Evolutionary conservation across 2,888 invertebrate species (phyloP), one percentile per base, ranked within the genome.

Genomic region (Hartigia nigra): DNA sequence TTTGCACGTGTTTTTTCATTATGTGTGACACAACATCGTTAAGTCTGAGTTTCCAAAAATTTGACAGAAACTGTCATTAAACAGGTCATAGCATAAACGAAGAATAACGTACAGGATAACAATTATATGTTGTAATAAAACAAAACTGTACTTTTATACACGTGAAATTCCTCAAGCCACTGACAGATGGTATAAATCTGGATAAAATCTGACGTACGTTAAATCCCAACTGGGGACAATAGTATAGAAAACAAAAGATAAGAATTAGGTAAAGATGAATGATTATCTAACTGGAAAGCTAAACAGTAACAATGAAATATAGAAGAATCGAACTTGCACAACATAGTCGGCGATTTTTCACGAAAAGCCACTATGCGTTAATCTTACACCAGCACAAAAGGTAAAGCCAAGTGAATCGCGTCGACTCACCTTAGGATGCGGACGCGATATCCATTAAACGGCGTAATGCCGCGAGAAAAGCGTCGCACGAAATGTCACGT

Each of bases 351-450:
- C 23, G 55, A 14, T 55, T 23, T 55, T 55, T 9, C 55, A 55
- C 23, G 23, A 23, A 23, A 55, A 55, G 55, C 55, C 55, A 23
- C 35, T 35, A 34, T 35, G 35, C 35, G 35, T 35, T 35, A 35
- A 35, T 35, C 35, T 9, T 9, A 55, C 9, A 55, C 2, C 9
- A 55, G 55, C 55, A 55, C 55, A 77, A 78, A 76, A 79, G 55
- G 79, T 80, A 77, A 77, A 79, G 77, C 55, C 55, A 55, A 55
- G 23, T 55, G 55, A 23, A 55, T 55, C 55, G 55, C 55, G 23
- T 55, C 35, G 69, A 83, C 83, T 83, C 78, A 83, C 83, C 83
- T 78, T 74, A 36, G 75, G 79, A 81, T 81, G 77, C 70, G 78
- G 75, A 76, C 77, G 81, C 79, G 74, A 80, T 78, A 77, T 74